Conservation (phyloP, 2,797 vertebrate genomes). For the Hafferia zeledoni region DNA sequence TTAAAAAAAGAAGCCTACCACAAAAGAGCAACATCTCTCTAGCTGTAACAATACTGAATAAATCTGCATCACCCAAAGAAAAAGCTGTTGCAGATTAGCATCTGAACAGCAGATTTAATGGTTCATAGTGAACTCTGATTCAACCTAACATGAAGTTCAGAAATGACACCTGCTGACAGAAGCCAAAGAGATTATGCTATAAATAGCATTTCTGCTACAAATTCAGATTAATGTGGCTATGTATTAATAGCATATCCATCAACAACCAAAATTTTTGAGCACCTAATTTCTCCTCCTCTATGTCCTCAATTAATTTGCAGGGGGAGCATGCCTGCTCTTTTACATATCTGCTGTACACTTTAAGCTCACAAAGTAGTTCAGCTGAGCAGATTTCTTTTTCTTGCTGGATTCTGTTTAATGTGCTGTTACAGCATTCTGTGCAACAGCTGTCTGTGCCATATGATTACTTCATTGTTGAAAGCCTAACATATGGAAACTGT, state of each 20-base stretch:
- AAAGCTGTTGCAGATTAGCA: background rate
- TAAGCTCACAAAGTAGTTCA: background rate
- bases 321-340: background rate
- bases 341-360: background rate
- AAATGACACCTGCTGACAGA: constrained; percentile 51
- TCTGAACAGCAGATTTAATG: background rate
- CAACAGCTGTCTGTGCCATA: constrained; percentile 46
- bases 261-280: background rate
- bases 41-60: background rate
- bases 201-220: background rate
- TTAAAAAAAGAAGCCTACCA: background rate
- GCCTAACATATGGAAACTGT: constrained; percentile 70
- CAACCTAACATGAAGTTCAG: background rate
- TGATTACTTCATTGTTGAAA: constrained; percentile 68
- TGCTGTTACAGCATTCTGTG: background rate
- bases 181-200: background rate
- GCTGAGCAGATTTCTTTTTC: background rate
- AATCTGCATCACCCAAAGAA: background rate
- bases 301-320: background rate
- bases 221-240: background rate
- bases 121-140: background rate
- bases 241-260: background rate
- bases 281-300: background rate
- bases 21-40: background rate
- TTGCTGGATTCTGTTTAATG: constrained; percentile 21